Evolutionary conservation across 2,113 vertebrate genomes (phyloP), one percentile per base, ranked within the genome.

Genomic region (Todiramphus chloris): DNA sequence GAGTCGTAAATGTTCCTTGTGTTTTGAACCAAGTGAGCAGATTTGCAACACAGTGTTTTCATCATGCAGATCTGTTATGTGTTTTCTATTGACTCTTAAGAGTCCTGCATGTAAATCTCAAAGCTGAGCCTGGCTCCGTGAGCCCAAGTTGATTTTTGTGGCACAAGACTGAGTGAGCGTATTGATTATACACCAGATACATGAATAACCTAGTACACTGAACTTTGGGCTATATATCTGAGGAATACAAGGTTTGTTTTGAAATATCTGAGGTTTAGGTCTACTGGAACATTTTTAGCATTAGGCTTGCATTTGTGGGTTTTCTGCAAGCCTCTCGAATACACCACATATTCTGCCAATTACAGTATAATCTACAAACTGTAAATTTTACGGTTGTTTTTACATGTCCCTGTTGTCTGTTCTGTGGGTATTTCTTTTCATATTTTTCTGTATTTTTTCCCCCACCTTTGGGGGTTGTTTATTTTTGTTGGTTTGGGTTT

Each of bases 71-170:
- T 96, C 94, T 98, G 94, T 96, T 94, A 44, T 37, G 92, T 98
- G 91, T 59, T 97, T 97, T 96, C 96, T 96, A 94, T 97, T 97
- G 98, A 97, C 97, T 97, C 97, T 97, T 96, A 94, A 94, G 97
- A 98, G 96, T 96, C 96, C 97, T 98, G 97, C 97, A 95, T 98
- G 97, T 97, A 97, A 98, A 96, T 98, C 97, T 98, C 96, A 95
- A 97, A 97, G 96, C 97, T 96, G 97, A 98, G 97, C 97, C 97
- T 97, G 93, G 97, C 97, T 98, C 97, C 96, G 66, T 76, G 94
- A 97, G 96, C 93, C 94, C 97, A 88, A 87, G 75, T 75, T 55
- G 83, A 80, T 93, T 91, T 86, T 90, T 95, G 92, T 96, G 94
- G 95, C 94, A 96, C 78, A 96, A 83, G 94, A 95, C 91, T 96